Evolutionary conservation across 2,113 vertebrate species (phyloP).

Genomic region (Chaetorhynchus papuensis): DNA sequence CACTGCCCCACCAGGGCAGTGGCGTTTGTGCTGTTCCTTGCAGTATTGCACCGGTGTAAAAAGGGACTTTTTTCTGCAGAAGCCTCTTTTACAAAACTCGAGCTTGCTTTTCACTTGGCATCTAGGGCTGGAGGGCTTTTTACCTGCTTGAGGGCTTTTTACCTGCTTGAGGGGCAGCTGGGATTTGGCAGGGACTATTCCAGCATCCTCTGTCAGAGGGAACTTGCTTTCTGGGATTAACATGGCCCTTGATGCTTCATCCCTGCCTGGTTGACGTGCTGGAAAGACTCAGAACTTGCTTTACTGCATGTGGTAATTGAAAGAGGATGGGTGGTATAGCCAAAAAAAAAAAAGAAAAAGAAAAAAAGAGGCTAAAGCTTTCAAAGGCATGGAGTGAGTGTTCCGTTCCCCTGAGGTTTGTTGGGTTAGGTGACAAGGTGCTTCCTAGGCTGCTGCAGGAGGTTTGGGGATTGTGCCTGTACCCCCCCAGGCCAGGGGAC

Average conservation of each 20-base stretch:
- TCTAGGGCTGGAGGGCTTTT: background rate
- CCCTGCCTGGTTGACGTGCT: background rate
- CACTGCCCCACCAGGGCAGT: fast-evolving
- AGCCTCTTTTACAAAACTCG: background rate
- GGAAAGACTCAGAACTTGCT: background rate
- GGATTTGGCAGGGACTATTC: background rate
- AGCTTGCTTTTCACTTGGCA: fast-evolving
- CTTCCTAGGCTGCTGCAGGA: background rate
- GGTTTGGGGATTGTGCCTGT: background rate
- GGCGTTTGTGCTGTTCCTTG: background rate
- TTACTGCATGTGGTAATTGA: background rate
- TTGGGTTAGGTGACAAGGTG: background rate
- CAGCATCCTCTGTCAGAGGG: background rate
- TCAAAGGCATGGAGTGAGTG: background rate
- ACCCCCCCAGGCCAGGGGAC: background rate
- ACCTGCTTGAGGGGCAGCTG: background rate
- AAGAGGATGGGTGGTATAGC: background rate
- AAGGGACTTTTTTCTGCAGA: background rate
- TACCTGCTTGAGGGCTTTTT: background rate
- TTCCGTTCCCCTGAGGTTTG: fast-evolving
- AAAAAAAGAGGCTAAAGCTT: background rate
- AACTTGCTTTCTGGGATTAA: background rate
- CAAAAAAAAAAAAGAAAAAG: too few species aligned
- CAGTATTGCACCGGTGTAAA: background rate
- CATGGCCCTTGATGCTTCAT: background rate